Base-by-base conservation (phyloP, 2,888 invertebrate genomes). In the Polydrusus cervinus region DNA sequence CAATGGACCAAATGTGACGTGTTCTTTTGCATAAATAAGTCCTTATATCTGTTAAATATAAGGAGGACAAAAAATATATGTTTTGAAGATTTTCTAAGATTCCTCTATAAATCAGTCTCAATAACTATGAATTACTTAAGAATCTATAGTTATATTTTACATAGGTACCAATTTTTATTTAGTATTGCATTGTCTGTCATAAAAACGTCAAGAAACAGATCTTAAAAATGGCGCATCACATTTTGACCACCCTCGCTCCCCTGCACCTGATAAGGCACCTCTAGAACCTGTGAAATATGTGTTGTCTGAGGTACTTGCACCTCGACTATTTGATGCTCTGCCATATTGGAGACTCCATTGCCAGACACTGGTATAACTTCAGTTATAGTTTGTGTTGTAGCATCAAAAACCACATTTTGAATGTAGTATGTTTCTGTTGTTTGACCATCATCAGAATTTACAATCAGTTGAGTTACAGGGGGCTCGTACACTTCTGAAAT, bases 361-460 rank as follows among this genome's bases (percentile, higher is more conserved):
- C 47, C 20, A 47, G 60, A 1, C 6, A 60, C 69, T 16, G 69
- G 68, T 14, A 65, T 18, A 11, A 74, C 47, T 65, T 74, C 70
- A 18, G 34, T 70, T 20, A 74, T 47, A 13, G 74, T 69, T 16
- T 74, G 74, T 47, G 74, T 75, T 13, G 75, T 45, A 1, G 75
- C 71, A 55, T 75, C 75, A 62, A 71, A 75, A 3, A 71, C 61
- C 20, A 75, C 66, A 43, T 75, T 71, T 9, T 75, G 71, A 20
- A 75, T 16, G 30, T 71, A 75, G 13, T 61, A 71, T 1, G 53
- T 71, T 43, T 67, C 65, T 34, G 47, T 66, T 3, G 49, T 18
- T 55, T 65, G 53, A 0, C 20, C 57, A 55, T 43, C 71, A 13
- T 53, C 40, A 20, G 65, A 16, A 10, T n/a, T 66, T 13, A 67